These are phyloP conservation scores for Nesidiocoris tenuis DNA, from an alignment of 2,888 invertebrate genomes.

Conservation along the genomic window DNA sequence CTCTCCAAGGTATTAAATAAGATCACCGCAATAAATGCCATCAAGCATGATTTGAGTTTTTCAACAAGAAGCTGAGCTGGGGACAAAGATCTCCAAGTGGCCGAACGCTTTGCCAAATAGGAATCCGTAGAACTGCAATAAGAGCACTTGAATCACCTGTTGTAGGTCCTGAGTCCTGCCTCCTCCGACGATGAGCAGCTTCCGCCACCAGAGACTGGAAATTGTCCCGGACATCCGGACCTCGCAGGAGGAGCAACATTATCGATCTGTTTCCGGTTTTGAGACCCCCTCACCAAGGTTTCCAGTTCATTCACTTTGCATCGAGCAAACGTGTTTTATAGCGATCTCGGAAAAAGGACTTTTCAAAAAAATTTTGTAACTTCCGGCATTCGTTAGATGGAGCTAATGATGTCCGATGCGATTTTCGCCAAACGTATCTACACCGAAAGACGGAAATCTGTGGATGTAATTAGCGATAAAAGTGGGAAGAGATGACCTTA, in stretches of 20 bases:
- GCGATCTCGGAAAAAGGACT: slow-evolving; percentile 9
- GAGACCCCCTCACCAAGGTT: not conserved
- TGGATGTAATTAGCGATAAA: no score
- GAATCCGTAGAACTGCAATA: not conserved
- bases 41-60: no score
- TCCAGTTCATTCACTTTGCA: slow-evolving; percentile 3
- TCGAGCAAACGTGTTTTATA: not conserved
- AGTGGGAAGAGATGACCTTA: no score
- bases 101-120: no score
- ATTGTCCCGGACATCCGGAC: slow-evolving; percentile 43
- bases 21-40: no score
- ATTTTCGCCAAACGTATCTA: not conserved
- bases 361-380: not conserved
- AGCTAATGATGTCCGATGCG: not conserved
- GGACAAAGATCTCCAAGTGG: no score
- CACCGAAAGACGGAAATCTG: not conserved
- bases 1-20: no score
- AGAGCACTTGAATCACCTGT: slow-evolving; percentile 26
- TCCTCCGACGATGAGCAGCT: not conserved
- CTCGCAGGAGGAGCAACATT: slow-evolving; percentile 38
- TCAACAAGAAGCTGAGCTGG: no score
- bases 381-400: not conserved
- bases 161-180: slow-evolving; percentile 23
- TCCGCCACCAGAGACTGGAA: slow-evolving; percentile 34
- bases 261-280: slow-evolving; percentile 39